phyloP scores from a whole-genome alignment of 2,113 vertebrate species.

The Myotis yumanensis region DNA sequence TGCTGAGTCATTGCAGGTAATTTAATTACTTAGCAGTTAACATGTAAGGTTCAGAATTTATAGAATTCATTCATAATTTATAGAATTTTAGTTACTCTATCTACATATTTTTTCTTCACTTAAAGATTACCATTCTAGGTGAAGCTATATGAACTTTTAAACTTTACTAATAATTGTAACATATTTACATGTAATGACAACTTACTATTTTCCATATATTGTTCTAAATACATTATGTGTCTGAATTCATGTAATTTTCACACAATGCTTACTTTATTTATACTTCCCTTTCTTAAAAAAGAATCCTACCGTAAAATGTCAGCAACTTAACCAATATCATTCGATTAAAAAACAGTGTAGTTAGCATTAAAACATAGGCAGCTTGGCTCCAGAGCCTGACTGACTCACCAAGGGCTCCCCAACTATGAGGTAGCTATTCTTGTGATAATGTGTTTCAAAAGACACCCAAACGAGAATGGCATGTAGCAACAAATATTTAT shows the following conservation, averaged over 20 bases:
- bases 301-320: not conserved
- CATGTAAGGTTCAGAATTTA: slow-evolving; percentile 1
- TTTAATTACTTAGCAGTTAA: not conserved
- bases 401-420: not conserved
- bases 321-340: not conserved
- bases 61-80: not conserved
- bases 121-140: not conserved
- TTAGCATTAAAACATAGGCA: not conserved
- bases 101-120: not conserved
- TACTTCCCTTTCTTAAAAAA: not conserved
- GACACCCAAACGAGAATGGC: not conserved
- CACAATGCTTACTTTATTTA: not conserved
- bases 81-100: not conserved
- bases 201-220: not conserved
- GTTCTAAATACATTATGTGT: not conserved
- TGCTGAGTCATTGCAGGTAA: not conserved
- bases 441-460: not conserved
- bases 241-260: not conserved
- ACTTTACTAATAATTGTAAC: not conserved
- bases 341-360: not conserved
- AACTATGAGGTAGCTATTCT: not conserved
- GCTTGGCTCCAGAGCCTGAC: not conserved
- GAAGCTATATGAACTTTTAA: not conserved
- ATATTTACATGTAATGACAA: not conserved
- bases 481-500: not conserved